These are phyloP conservation scores for Mimas tiliae DNA, from an alignment of 2,888 invertebrate species.

Conservation along the genomic window DNA sequence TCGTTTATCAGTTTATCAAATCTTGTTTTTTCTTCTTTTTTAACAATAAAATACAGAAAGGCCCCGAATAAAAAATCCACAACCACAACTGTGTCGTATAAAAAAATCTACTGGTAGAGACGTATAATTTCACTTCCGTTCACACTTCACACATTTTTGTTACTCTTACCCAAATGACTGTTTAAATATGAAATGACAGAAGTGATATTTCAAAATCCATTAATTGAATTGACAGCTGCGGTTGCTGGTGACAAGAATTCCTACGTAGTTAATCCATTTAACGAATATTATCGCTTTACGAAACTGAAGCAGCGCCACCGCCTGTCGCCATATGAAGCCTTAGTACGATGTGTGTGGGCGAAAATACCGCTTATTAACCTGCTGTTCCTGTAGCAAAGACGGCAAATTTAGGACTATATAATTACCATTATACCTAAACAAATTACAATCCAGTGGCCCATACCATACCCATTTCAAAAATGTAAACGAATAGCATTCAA, in stretches of 20 bases:
- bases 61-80: no score
- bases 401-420: background rate
- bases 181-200: background rate
- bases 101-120: no score
- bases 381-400: conserved; percentile 15
- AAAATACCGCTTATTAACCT: conserved; percentile 60
- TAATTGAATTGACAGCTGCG: conserved; percentile 10
- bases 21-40: background rate
- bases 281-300: conserved; percentile 68
- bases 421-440: background rate
- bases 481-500: no score
- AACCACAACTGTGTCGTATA: no score
- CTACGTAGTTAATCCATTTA: conserved; percentile 70
- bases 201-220: background rate
- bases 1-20: background rate
- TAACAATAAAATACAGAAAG: no score
- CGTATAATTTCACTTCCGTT: no score
- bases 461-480: no score
- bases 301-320: conserved; percentile 40
- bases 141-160: no score
- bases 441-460: no score
- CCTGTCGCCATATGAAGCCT: conserved; percentile 58
- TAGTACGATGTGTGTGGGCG: conserved; percentile 48
- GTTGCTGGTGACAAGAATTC: conserved; percentile 4
- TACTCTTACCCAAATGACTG: background rate